Base-by-base conservation (phyloP, 1,140 invertebrate species). In the Arctopsyche grandis region DNA sequence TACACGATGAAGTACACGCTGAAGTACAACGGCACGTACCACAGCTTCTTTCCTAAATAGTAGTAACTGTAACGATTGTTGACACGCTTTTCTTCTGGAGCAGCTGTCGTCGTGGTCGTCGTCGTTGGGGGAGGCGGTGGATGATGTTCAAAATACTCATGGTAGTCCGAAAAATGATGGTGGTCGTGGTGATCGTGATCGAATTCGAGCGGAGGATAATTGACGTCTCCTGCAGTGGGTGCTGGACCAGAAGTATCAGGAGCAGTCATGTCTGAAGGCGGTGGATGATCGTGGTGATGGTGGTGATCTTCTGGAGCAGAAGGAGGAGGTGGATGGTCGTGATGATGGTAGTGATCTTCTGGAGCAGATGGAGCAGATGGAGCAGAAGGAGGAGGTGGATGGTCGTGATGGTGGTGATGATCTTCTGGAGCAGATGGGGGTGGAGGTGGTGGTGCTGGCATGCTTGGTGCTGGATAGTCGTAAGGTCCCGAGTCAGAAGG, bases 1-100 rank as follows among this genome's bases (percentile, higher is more conserved):
- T 95, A 96, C 77, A 94, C 89, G 77, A 94, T 93, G 83, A 95
- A 95, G 83, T 94, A 96, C n/a, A 94, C 92, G 78, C 93, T 94
- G 83, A 95, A 95, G 84, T 95, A 95, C 12, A 96, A 84, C 0
- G 94, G 94, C 58, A 95, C 88, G 83, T 95, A 96, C 91, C 94
- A 96, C 1, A 95, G 87, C 83, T 95, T 95, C 78, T 93, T 91
- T 0, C 94, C 94, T 81, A 95, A 90, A 83, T 93, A 95, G 84
- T 95, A 95, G 85, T 95, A 95, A 84, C 93, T 94, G 88, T 94
- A 95, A 79, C 90, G 87, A 79, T 93, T 94, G 75, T 91, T 93
- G 56, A 93, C 90, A 82, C 93, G 89, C 70, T 90, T 89, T 84
- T 92, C 91, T 29, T 89, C 90, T 29, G 90, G 90, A 69, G 92